phyloP scores from a whole-genome alignment of 1,140 invertebrate genomes.

The Dendroctonus ponderosae region DNA sequence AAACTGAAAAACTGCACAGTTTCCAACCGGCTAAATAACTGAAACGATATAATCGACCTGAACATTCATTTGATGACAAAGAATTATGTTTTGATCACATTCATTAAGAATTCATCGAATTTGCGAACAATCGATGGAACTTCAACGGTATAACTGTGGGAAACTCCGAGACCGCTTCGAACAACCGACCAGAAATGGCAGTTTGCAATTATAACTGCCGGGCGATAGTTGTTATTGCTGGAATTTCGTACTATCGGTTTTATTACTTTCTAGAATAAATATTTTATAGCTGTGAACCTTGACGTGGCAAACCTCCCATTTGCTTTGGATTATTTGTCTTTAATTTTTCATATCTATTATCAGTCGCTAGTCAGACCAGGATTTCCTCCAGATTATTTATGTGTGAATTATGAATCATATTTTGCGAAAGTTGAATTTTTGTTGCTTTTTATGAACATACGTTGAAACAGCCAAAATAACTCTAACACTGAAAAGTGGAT shows the following conservation, averaged over 20 bases:
- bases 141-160: neutral
- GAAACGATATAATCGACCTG: conserved; percentile 9
- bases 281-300: neutral
- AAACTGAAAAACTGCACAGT: too few relatives aligned
- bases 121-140: conserved; percentile 13
- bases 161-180: conserved; percentile 2
- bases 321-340: too few relatives aligned
- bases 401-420: too few relatives aligned
- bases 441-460: too few relatives aligned
- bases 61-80: conserved; percentile 7
- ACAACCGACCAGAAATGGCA: neutral
- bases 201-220: neutral
- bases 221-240: neutral
- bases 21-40: conserved; percentile 2
- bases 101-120: conserved; percentile 17
- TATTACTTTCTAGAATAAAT: conserved; percentile 8
- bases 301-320: neutral
- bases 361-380: too few relatives aligned
- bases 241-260: conserved; percentile 3
- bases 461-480: too few relatives aligned
- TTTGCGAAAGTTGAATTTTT: too few relatives aligned
- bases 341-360: too few relatives aligned
- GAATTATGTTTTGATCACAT: conserved; percentile 21
- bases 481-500: too few relatives aligned
- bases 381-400: too few relatives aligned